Conservation (phyloP, 2,113 vertebrate species). For the Hemibagrus wyckioides region DNA sequence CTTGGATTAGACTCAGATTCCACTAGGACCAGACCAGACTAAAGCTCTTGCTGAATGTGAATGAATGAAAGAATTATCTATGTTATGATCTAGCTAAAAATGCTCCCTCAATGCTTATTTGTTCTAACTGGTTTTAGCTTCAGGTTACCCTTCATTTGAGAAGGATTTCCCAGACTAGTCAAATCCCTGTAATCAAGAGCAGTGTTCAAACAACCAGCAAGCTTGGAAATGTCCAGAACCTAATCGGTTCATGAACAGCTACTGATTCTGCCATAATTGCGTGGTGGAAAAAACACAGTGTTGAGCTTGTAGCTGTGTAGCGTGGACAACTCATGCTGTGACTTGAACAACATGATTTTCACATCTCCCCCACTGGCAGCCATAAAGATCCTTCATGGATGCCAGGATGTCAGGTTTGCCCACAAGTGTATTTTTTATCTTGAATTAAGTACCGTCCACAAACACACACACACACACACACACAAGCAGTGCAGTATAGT, state of each 20-base stretch:
- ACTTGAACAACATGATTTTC: slow-evolving; percentile 36
- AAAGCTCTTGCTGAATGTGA: neutral
- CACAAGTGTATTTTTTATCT: slow-evolving; percentile 21
- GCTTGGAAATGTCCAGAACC: neutral
- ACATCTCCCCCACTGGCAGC: slow-evolving; percentile 22
- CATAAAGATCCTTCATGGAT: slow-evolving; percentile 19
- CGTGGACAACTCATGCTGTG: slow-evolving; percentile 24
- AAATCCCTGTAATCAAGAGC: neutral
- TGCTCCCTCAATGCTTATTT: neutral
- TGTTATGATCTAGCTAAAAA: neutral
- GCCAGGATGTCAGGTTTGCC: slow-evolving; percentile 17
- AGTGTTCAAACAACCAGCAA: neutral
- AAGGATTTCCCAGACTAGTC: neutral
- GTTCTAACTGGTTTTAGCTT: neutral
- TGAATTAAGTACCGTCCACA: neutral
- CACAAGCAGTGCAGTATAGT: no score
- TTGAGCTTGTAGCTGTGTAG: slow-evolving; percentile 17
- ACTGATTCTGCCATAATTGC: slow-evolving; percentile 33
- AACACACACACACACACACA: neutral
- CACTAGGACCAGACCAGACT: neutral
- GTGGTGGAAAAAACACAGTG: slow-evolving; percentile 40
- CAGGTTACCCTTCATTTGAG: neutral
- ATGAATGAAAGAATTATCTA: neutral
- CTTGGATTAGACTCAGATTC: neutral
- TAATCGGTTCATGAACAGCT: slow-evolving; percentile 18